Evolutionary conservation across 2,113 vertebrate genomes (phyloP), one percentile per base, ranked within the genome.

Genomic region (Rhombomys opimus): DNA sequence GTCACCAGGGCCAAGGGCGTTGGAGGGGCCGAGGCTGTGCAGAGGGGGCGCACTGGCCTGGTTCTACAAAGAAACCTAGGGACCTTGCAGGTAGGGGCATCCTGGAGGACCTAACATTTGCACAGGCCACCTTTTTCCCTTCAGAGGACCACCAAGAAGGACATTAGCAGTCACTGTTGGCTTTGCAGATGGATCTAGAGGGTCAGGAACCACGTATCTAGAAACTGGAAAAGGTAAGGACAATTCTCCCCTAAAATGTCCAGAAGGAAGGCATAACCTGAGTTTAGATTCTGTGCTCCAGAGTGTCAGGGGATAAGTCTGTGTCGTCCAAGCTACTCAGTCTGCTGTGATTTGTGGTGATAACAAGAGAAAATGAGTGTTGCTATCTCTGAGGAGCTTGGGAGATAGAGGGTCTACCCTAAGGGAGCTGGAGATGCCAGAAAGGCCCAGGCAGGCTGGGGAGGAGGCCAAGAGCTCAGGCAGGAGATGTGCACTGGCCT

Each of bases 381-480:
- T 13, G 61, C 2, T 9, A 15, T 54, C 63, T 93, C 41, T 25
- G 38, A 70, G 50, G 27, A 68, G 63, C 50, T 35, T 59, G 90
- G 80, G 17, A 32, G 35, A 65, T 7, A 17, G 27, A 14, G 72
- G n/a, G 17, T 63, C 41, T 50, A 12, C 41, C 65, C 46, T 54
- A 8, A 4, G 32, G 41, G 65, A 1, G 3, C 46, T 25, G 12
- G 38, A 65, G n/a, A 78, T 63, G 5, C 12, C 30, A 61, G 18
- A 18, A 46, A 7, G 2, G 11, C 8, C 3, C 18, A 2, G 54
- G 41, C 4, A 61, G 54, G 27, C 1, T 2, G 76, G 0, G 5
- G 54, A 4, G n/a, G 41, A 59, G 35, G 1, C 11, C 0, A 0
- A 46, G 30, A 52, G 20, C 65, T 54, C 54, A 70, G 32, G 14